Evolutionary conservation across 2,888 invertebrate species (phyloP), one percentile per base, ranked within the genome.

Genomic region (Odontothrips loti): DNA sequence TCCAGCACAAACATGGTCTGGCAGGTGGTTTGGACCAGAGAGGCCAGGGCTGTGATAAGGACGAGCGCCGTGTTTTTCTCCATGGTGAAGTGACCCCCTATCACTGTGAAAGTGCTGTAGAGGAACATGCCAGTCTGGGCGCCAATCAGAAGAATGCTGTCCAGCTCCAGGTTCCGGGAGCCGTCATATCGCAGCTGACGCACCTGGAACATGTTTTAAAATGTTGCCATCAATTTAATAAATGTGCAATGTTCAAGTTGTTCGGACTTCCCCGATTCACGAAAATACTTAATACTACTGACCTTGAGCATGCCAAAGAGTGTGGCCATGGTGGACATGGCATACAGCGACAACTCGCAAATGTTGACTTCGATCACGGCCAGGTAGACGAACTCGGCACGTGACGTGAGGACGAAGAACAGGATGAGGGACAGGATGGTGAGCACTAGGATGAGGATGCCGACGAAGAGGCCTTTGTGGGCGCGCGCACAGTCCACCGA

Each of bases 81-180:
- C 82, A 94, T 90, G 0, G 95, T 95, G 84, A 97, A 96, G 86
- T 96, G 95, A 4, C 96, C 96, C 0, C 97, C 96, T 82, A 97
- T 96, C 82, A 98, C 96, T 15, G 96, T 96, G 86, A 97, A 96
- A 78, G 96, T 95, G 83, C 96, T 95, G 87, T 97, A 97, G 83
- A 97, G 93, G 87, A 97, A 97, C 89, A 97, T 95, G 12, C 98
- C 98, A 1, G 96, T 96, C 87, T 98, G 96, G 0, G 97, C 97
- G 0, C 97, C 96, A 20, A 98, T 94, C 80, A 98, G 89, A 0
- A 98, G 90, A 78, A 96, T 96, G 86, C 96, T 96, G 87, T 97
- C 97, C 86, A 97, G 88, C 84, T 95, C 95, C 83, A 96, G 90
- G 85, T 95, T 95, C 82, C 95, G 89, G 82, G 91, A 91, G 0